phyloP scores from a whole-genome alignment of 1,140 invertebrate genomes.

The Antheraea mylitta region DNA sequence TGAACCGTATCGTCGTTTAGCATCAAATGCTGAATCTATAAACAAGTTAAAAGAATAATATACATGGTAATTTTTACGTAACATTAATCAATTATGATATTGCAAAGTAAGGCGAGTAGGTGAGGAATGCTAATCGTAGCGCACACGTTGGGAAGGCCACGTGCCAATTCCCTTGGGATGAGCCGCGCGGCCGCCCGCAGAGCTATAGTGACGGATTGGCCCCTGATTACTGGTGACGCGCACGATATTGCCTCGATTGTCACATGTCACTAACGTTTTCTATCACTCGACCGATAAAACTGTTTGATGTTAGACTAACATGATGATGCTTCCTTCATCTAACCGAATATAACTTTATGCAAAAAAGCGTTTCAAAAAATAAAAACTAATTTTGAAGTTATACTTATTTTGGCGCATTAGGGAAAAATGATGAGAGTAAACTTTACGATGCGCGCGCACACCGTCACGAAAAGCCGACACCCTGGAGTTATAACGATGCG shows the following conservation, averaged over 20 bases:
- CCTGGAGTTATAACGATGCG: no score
- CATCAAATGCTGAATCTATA: no score
- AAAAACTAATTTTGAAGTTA: no score
- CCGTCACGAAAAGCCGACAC: no score
- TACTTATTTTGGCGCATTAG: no score
- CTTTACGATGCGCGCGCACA: no score
- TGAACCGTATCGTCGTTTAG: no score
- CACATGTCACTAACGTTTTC: slow-evolving; percentile 40
- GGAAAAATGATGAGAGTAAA: no score
- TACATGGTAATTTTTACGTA: neutral
- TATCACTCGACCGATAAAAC: slow-evolving; percentile 39
- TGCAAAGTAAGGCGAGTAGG: slow-evolving; percentile 47
- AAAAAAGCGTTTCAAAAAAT: no score
- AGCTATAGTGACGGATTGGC: slow-evolving; percentile 53
- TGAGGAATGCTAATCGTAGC: slow-evolving; percentile 31
- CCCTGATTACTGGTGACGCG: slow-evolving; percentile 50
- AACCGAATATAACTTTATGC: no score
- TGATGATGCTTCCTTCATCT: neutral
- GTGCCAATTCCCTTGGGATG: slow-evolving; percentile 10
- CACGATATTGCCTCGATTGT: slow-evolving; percentile 32
- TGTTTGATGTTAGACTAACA: slow-evolving; percentile 17
- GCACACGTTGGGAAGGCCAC: slow-evolving; percentile 12
- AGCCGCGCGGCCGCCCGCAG: slow-evolving; percentile 20
- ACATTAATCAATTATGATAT: neutral
- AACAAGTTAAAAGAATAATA: no score